phyloP scores from a whole-genome alignment of 2,113 vertebrate species.

The cattle (Bos taurus) region DNA sequence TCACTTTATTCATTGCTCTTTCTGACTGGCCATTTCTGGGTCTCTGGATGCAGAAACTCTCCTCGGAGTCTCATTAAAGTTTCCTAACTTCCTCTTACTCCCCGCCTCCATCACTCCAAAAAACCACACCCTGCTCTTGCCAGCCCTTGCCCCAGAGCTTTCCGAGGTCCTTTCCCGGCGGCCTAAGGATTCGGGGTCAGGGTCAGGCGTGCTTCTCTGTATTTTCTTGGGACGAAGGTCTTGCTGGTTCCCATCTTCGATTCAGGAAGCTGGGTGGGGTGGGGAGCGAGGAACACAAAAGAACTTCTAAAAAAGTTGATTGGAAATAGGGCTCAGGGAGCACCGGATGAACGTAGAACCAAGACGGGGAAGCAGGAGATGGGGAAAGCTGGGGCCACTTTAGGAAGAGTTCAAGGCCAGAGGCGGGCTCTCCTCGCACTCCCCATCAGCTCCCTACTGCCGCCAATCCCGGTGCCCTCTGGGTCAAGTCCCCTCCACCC shows the following conservation, averaged over 20 bases:
- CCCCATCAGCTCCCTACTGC: neutral
- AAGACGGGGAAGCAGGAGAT: neutral
- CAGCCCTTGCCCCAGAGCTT: neutral
- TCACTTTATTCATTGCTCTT: neutral
- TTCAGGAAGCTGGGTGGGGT: neutral
- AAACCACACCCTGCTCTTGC: neutral
- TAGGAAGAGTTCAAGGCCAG: accelerated
- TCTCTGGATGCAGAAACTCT: neutral
- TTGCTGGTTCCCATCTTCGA: neutral
- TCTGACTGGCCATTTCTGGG: neutral
- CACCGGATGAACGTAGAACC: neutral
- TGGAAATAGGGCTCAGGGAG: neutral
- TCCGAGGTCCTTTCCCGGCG: neutral
- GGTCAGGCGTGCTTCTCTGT: neutral
- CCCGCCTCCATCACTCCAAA: neutral
- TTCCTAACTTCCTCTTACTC: neutral
- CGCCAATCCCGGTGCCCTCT: accelerated
- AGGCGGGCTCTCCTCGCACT: neutral
- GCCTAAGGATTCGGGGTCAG: neutral
- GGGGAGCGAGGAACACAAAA: neutral
- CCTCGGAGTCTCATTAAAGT: neutral
- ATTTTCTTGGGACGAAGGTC: neutral
- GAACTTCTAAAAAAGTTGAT: neutral
- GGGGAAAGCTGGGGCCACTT: neutral
- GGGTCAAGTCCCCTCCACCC: neutral